Percentiles rank a stretch among this genome's conserved stretches.
phyloP scores from a whole-genome alignment of 2,113 vertebrate genomes.

The Myotis brandtii region DNA sequence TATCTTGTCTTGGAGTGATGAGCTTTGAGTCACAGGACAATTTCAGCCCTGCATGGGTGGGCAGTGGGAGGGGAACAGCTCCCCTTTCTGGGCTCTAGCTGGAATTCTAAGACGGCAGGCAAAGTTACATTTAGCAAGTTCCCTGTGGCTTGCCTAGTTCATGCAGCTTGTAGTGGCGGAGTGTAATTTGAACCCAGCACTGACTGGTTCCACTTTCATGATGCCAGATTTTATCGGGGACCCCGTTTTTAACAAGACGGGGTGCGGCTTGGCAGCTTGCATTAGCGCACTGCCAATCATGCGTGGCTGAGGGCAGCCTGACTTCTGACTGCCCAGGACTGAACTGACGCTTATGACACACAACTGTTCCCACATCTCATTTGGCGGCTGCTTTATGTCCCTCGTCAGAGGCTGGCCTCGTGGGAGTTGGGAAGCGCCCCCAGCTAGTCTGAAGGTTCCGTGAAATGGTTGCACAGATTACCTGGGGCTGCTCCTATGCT shows the following conservation, averaged over 20 bases:
- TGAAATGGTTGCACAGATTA: conserved; percentile 72
- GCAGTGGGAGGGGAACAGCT: not conserved
- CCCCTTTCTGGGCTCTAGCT: not conserved
- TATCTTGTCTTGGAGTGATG: not conserved
- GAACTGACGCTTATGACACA: conserved; percentile 47
- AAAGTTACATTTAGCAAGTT: not conserved
- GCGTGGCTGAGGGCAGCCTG: not conserved
- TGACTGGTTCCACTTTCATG: not conserved
- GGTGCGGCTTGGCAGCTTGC: not conserved
- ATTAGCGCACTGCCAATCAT: not conserved
- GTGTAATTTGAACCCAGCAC: not conserved
- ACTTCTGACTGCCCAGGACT: conserved; percentile 10
- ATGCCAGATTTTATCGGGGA: not conserved
- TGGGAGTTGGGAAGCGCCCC: conserved; percentile 48
- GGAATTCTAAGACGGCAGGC: not conserved
- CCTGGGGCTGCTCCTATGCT: conserved; percentile 49
- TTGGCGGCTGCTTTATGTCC: conserved; percentile 59
- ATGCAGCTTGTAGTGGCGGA: not conserved
- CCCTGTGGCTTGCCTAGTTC: not conserved
- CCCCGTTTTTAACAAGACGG: not conserved
- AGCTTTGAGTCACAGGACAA: not conserved
- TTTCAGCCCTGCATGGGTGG: not conserved
- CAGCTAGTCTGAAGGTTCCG: conserved; percentile 73
- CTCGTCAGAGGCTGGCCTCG: conserved; percentile 63
- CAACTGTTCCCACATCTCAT: conserved; percentile 61